These are phyloP conservation scores for Caenorhabditis imperialis DNA, from an alignment of 2,888 invertebrate genomes.

Conservation along the genomic window DNA sequence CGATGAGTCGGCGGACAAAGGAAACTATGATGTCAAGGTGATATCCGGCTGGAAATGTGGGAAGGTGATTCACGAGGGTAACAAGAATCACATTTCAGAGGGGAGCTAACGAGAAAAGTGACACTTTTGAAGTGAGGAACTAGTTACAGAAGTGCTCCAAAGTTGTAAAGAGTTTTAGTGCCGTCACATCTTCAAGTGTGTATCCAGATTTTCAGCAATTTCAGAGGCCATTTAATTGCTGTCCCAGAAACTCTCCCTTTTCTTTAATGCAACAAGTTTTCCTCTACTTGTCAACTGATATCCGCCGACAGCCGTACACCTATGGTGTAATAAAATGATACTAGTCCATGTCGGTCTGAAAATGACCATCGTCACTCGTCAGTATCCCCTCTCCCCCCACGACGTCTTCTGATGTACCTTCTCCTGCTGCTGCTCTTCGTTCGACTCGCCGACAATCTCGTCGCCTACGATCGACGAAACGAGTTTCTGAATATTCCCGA, in stretches of 20 bases:
- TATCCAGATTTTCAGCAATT: too few relatives aligned
- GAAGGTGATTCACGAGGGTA: too few relatives aligned
- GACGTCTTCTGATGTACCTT: slow-evolving; percentile 9
- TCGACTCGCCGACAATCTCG: slow-evolving; percentile 25
- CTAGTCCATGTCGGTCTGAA: slow-evolving; percentile 41
- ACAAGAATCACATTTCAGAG: too few relatives aligned
- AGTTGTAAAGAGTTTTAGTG: too few relatives aligned
- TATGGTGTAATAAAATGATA: slow-evolving; percentile 52
- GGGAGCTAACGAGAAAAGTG: too few relatives aligned
- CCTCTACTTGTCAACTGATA: slow-evolving; percentile 32
- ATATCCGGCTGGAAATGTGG: too few relatives aligned
- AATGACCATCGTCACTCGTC: slow-evolving; percentile 19
- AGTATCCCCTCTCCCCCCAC: background rate
- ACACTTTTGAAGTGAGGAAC: too few relatives aligned
- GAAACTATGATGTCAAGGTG: too few relatives aligned
- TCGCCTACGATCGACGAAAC: slow-evolving; percentile 51
- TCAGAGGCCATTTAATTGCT: too few relatives aligned
- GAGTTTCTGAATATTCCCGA: slow-evolving; percentile 43
- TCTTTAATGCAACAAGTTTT: slow-evolving; percentile 49
- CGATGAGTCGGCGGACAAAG: too few relatives aligned
- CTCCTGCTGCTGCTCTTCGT: slow-evolving; percentile 10
- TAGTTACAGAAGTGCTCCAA: too few relatives aligned
- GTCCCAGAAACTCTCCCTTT: slow-evolving; percentile 39
- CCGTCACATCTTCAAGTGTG: too few relatives aligned
- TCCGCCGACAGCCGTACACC: slow-evolving; percentile 23